phyloP scores from a whole-genome alignment of 2,797 vertebrate genomes.

The Kryptopterus vitreolus region DNA sequence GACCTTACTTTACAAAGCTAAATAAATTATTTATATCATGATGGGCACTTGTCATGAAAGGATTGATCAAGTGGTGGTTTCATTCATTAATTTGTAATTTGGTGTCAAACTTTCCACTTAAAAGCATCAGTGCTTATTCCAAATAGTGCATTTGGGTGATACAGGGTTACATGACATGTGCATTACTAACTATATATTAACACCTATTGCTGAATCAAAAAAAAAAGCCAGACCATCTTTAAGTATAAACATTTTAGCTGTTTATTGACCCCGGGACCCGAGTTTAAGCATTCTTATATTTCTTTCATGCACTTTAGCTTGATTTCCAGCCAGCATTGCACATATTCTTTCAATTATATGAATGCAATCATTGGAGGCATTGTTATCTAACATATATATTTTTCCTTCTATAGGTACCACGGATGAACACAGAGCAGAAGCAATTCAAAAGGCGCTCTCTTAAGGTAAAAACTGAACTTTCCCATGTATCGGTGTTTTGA shows the following conservation, averaged over 20 bases:
- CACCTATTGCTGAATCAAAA: not conserved
- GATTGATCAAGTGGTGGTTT: not conserved
- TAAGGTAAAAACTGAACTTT: conserved; percentile 64
- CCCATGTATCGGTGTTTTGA: not conserved
- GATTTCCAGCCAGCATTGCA: not conserved
- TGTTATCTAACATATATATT: not conserved
- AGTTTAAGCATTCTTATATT: not conserved
- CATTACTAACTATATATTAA: not conserved
- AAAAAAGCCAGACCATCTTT: too few relatives aligned
- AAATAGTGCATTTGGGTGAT: not conserved
- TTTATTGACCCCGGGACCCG: too few relatives aligned
- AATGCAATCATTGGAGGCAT: not conserved
- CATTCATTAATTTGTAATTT: not conserved
- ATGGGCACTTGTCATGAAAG: not conserved
- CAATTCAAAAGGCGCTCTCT: conserved; percentile 69
- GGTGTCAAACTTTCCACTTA: too few relatives aligned
- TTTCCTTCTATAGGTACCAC: conserved; percentile 60
- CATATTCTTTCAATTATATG: not conserved
- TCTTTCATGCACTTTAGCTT: not conserved
- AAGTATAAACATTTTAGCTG: too few relatives aligned
- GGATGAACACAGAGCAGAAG: conserved; percentile 66
- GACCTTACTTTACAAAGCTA: not conserved
- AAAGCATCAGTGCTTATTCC: too few relatives aligned
- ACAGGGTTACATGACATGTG: not conserved
- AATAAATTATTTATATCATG: not conserved